Percentiles rank a stretch among this genome's conserved stretches.
phyloP scores from a whole-genome alignment of 2,888 invertebrate species.

The Gandaritis pyraliata region DNA sequence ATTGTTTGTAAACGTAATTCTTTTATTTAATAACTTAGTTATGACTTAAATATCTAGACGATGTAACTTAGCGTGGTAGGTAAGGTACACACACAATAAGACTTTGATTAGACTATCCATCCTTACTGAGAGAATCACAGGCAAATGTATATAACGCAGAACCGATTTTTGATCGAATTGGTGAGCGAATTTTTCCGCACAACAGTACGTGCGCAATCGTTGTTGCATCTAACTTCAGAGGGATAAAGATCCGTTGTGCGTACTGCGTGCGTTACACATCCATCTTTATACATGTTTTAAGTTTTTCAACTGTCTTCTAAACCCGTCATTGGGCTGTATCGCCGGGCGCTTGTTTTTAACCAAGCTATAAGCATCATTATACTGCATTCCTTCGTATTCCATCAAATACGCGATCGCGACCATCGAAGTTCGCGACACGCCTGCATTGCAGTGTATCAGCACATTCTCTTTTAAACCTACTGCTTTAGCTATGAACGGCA shows the following conservation, averaged over 20 bases:
- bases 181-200: too few relatives aligned
- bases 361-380: conserved; percentile 86
- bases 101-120: too few relatives aligned
- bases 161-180: too few relatives aligned
- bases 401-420: conserved; percentile 93
- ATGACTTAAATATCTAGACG: neutral
- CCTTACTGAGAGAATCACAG: too few relatives aligned
- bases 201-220: too few relatives aligned
- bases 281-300: conserved; percentile 43
- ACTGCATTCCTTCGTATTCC: conserved; percentile 81
- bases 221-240: too few relatives aligned
- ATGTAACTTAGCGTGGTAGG: too few relatives aligned
- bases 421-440: conserved; percentile 93
- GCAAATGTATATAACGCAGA: too few relatives aligned
- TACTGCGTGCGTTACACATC: too few relatives aligned
- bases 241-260: too few relatives aligned
- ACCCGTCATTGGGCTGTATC: conserved; percentile 92
- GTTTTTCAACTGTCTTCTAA: conserved; percentile 86
- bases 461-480: conserved; percentile 81
- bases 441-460: conserved; percentile 96
- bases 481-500: conserved; percentile 86
- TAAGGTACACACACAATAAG: too few relatives aligned
- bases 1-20: conserved; percentile 57
- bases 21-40: conserved; percentile 45
- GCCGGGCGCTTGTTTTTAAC: conserved; percentile 88